A percentile compares a stretch with the other conserved stretches of the same genome.
phyloP scores from a whole-genome alignment of 2,888 invertebrate species.

The Entomobrya proxima region DNA sequence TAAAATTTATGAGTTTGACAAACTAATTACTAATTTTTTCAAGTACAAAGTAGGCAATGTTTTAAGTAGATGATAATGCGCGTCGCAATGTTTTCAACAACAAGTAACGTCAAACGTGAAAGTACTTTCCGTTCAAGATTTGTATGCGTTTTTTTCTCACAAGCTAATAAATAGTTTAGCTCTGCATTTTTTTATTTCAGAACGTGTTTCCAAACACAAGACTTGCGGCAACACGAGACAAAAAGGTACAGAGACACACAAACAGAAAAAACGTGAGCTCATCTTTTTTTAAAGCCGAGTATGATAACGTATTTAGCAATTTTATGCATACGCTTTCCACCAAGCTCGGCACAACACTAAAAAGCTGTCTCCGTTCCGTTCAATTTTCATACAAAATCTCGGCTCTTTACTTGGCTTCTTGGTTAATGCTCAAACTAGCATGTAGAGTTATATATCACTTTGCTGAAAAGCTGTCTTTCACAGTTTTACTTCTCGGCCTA shows the following conservation, averaged over 20 bases:
- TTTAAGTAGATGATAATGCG: background rate
- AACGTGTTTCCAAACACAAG: background rate
- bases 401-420: background rate
- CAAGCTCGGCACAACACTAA: conserved; percentile 27
- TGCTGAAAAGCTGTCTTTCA: background rate
- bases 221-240: conserved; percentile 3
- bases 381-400: background rate
- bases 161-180: background rate
- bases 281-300: background rate
- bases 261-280: conserved; percentile 4
- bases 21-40: conserved; percentile 9
- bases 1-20: conserved; percentile 14
- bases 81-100: conserved; percentile 1
- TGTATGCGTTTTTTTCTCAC: background rate
- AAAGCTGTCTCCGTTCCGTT: conserved; percentile 19
- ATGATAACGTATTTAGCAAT: conserved; percentile 1
- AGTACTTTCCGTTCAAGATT: no score
- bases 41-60: no score
- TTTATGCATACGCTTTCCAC: background rate
- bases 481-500: background rate
- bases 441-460: conserved; percentile 1
- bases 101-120: background rate
- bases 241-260: background rate
- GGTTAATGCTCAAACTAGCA: background rate
- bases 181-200: background rate